phyloP scores from a whole-genome alignment of 1,140 invertebrate genomes.

The Polyergus mexicanus region DNA sequence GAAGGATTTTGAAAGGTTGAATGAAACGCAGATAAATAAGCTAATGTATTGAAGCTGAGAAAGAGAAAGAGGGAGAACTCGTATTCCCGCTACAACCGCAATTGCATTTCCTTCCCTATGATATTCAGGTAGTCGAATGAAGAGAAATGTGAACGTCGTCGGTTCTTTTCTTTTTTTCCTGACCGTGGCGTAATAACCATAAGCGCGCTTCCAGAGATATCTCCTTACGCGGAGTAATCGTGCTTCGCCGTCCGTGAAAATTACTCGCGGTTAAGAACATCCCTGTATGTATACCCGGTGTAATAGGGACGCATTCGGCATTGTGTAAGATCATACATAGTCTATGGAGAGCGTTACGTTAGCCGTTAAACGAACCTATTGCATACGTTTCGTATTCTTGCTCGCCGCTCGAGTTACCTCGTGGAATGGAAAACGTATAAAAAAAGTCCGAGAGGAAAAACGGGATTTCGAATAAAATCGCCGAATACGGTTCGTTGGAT shows the following conservation, averaged over 20 bases:
- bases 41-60: background rate
- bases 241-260: slow-evolving; percentile 40
- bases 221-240: slow-evolving; percentile 25
- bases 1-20: background rate
- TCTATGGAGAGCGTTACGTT: slow-evolving; percentile 2
- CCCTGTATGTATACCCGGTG: background rate
- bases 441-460: slow-evolving; percentile 17
- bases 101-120: background rate
- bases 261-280: slow-evolving; percentile 49
- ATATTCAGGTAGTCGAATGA: background rate
- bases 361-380: slow-evolving; percentile 9
- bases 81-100: background rate
- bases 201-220: background rate
- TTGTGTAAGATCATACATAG: slow-evolving; percentile 41
- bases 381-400: background rate
- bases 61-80: background rate
- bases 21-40: background rate
- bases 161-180: background rate
- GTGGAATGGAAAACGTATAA: background rate
- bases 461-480: slow-evolving; percentile 47
- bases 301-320: slow-evolving; percentile 18
- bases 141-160: background rate
- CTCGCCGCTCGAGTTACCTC: background rate
- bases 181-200: background rate
- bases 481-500: slow-evolving; percentile 14